Percentiles rank a stretch among this genome's conserved stretches.
Conservation (phyloP, 2,113 vertebrate species). For the Butorides virescens region DNA sequence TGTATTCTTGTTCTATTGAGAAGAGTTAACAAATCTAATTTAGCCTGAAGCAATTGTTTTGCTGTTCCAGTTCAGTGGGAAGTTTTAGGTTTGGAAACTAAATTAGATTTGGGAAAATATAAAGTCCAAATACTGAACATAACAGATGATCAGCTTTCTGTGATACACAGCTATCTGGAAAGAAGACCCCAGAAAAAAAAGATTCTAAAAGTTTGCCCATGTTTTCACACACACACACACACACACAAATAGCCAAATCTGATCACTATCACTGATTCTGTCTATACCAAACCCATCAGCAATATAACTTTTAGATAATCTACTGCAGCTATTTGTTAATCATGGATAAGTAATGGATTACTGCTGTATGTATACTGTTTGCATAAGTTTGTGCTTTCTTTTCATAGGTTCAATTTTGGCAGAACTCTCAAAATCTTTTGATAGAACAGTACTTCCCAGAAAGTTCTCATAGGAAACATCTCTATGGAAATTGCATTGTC, state of each 20-base stretch:
- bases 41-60: not conserved
- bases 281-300: not conserved
- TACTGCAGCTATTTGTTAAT: not conserved
- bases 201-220: not conserved
- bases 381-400: not conserved
- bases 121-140: not conserved
- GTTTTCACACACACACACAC: not conserved
- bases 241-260: not conserved
- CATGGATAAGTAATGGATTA: not conserved
- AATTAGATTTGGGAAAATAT: not conserved
- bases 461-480: not conserved
- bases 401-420: not conserved
- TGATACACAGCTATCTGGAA: not conserved
- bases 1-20: not conserved
- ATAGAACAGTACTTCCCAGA: not conserved
- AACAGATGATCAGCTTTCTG: not conserved
- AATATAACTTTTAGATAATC: not conserved
- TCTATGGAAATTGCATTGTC: not conserved
- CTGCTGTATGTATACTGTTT: not conserved
- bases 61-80: not conserved
- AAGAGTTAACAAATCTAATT: not conserved
- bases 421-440: not conserved
- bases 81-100: conserved; percentile 1
- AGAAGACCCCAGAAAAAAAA: not conserved
- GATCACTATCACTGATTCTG: not conserved